Base-by-base conservation (phyloP, 2,888 invertebrate species). In the Cheilosia urbana region DNA sequence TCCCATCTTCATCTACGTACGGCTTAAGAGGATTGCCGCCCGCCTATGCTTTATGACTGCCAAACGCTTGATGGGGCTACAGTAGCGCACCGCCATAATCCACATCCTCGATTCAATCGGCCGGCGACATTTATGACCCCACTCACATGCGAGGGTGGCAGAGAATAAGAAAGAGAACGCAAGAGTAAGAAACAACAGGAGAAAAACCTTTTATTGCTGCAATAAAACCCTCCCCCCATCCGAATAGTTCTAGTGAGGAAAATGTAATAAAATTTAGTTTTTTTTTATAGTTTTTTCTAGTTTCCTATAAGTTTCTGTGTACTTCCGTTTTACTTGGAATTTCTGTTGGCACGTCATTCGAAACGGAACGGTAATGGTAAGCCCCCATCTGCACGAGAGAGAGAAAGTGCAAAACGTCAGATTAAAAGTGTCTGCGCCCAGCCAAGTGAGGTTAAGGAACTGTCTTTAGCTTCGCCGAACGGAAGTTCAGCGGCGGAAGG, bases 391-490 rank as follows among this genome's bases (percentile, higher is more conserved):
- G 13, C 37, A 13, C 13, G 37, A 37, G 37, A 37, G 30, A 75
- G 69, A 45, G 65, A 79, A 79, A 84, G 83, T 80, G 69, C 69
- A 75, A 80, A 76, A 66, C n/a, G 71, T 76, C 80, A 80, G 80
- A 84, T 80, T 80, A 80, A 75, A 75, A 84, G 75, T 76, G 84
- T 80, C 84, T 84, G 49, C 37, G 51, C 42, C 19, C 51, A 42
- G 19, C 42, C 63, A 84, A 84, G 79, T 80, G 75, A 84, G 84
- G 84, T 84, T 80, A 84, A 84, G 47, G 75, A 84, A 84, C 84
- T 84, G 84, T 69, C 84, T 80, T 65, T 72, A 72, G 66, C 71
- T 72, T 68, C 60, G 40, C 24, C 62, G 82, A 82, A 72, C 82
- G 82, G 82, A 82, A 82, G 81, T 76, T 76, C 51, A 60, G 58